phyloP scores from a whole-genome alignment of 2,113 vertebrate species.

The Thunnus thynnus region DNA sequence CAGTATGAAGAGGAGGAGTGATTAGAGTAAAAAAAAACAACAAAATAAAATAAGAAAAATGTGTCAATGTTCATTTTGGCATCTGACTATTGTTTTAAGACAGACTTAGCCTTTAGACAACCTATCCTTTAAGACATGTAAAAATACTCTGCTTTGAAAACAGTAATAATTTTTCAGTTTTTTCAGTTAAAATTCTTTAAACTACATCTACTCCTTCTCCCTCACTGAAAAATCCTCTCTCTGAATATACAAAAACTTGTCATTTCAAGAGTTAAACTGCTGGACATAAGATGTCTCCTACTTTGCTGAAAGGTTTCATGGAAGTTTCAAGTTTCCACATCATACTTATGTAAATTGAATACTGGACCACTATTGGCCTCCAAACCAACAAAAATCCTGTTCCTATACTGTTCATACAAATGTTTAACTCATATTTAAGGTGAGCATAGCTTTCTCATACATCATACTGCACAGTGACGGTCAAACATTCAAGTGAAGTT shows the following conservation, averaged over 20 bases:
- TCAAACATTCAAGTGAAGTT: background rate
- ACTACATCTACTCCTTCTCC: background rate
- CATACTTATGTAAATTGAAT: too few species aligned
- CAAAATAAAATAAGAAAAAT: too few species aligned
- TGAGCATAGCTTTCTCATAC: background rate
- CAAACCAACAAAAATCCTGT: background rate
- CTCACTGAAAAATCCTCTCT: background rate
- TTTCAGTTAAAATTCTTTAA: background rate
- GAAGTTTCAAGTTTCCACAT: background rate
- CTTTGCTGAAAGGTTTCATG: background rate
- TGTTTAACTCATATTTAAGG: background rate
- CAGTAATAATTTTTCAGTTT: too few species aligned
- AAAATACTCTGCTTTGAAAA: too few species aligned
- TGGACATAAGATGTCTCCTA: background rate
- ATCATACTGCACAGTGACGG: background rate
- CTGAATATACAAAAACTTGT: background rate
- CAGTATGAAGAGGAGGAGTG: too few species aligned
- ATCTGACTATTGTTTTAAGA: too few species aligned
- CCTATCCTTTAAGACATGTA: too few species aligned
- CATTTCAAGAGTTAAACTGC: background rate
- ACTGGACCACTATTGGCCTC: background rate
- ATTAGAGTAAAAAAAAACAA: too few species aligned
- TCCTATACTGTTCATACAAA: too few species aligned
- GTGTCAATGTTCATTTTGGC: too few species aligned
- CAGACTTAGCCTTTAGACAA: too few species aligned